Percentiles rank a stretch among this genome's conserved stretches.
phyloP scores from a whole-genome alignment of 2,797 vertebrate species.

The Syndactyla subalaris region DNA sequence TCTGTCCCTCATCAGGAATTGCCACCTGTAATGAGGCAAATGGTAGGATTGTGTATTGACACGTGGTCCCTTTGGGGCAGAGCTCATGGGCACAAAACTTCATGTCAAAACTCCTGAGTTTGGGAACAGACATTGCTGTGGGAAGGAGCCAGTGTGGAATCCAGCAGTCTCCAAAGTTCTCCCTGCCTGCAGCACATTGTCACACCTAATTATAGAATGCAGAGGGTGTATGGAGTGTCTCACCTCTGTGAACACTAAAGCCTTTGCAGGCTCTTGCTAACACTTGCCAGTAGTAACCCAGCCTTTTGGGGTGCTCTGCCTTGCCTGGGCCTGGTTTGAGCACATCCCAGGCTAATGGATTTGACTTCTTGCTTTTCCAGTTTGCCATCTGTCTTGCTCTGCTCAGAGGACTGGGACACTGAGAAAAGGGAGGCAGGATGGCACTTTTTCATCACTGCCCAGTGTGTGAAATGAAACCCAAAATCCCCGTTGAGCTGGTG shows the following conservation, averaged over 20 bases:
- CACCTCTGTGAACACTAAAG: neutral
- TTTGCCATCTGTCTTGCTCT: neutral
- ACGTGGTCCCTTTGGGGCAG: neutral
- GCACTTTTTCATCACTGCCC: rapidly evolving
- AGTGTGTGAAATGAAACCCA: rapidly evolving
- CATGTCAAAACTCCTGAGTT: neutral
- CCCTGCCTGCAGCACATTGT: constrained; percentile 25
- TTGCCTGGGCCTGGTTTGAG: neutral
- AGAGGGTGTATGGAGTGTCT: neutral
- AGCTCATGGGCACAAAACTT: constrained; percentile 18
- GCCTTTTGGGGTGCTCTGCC: neutral
- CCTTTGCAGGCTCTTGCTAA: neutral
- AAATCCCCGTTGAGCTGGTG: neutral
- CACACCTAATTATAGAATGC: neutral
- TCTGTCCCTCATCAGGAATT: neutral
- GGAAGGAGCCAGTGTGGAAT: neutral
- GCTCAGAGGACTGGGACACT: neutral
- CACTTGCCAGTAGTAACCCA: neutral
- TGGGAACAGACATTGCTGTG: neutral
- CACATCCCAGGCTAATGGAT: neutral
- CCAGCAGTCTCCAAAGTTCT: neutral
- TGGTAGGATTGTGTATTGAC: neutral
- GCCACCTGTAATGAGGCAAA: neutral
- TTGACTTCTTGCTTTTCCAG: neutral
- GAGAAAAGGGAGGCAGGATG: neutral